Conservation (phyloP, 2,113 vertebrate genomes). For the Ovis aries region DNA sequence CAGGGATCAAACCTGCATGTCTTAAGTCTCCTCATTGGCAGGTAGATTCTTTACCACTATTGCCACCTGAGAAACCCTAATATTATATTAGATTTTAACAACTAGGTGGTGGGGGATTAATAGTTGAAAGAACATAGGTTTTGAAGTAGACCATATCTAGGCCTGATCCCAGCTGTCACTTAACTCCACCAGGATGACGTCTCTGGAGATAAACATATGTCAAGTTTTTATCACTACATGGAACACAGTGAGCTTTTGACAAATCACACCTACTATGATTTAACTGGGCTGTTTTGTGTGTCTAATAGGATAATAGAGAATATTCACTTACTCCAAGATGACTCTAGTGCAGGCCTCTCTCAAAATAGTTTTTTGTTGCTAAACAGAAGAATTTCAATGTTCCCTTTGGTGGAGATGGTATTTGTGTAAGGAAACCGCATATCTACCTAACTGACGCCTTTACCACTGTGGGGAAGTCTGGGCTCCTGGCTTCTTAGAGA, state of each 20-base stretch:
- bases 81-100: background rate
- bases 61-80: background rate
- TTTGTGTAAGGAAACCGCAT: background rate
- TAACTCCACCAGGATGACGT: background rate
- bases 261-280: background rate
- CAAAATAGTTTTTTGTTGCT: background rate
- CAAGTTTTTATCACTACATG: background rate
- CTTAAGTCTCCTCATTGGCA: background rate
- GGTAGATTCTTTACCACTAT: background rate
- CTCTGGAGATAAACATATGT: background rate
- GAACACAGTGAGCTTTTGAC: background rate
- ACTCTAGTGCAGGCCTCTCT: background rate
- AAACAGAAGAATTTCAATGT: background rate
- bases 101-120: background rate
- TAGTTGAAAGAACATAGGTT: background rate
- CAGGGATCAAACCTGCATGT: background rate
- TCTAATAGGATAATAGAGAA: background rate
- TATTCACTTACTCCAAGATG: background rate
- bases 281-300: background rate
- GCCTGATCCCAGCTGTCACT: background rate
- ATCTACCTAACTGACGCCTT: background rate
- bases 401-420: background rate
- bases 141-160: background rate
- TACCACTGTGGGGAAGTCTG: constrained; percentile 21
- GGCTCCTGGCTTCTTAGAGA: background rate